phyloP scores from a whole-genome alignment of 2,113 vertebrate genomes.

The Megaceryle maxima region DNA sequence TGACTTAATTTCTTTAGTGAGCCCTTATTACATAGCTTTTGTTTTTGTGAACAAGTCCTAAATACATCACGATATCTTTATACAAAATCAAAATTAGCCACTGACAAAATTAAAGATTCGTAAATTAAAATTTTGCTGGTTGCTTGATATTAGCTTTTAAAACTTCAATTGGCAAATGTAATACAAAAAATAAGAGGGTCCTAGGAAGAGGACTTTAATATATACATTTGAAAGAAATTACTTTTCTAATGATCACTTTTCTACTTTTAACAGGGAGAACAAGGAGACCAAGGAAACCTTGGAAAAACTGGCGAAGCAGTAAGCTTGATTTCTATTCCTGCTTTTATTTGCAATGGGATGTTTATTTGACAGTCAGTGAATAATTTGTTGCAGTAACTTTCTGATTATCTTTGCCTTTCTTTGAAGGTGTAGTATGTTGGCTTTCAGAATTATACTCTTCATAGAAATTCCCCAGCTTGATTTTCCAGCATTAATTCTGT shows the following conservation, averaged over 20 bases:
- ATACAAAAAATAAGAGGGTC: not conserved
- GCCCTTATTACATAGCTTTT: not conserved
- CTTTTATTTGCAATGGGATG: not conserved
- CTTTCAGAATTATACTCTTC: not conserved
- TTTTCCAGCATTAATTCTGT: not conserved
- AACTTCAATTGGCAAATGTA: not conserved
- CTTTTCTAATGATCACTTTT: slow-evolving; percentile 35
- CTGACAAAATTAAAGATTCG: not conserved
- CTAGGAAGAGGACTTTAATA: not conserved
- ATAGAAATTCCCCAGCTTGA: not conserved
- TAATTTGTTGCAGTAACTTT: not conserved
- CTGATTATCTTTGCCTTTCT: not conserved
- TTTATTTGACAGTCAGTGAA: not conserved
- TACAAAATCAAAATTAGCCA: not conserved
- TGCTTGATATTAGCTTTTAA: not conserved
- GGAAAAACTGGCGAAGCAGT: slow-evolving; percentile 92
- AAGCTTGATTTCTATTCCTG: slow-evolving; percentile 68
- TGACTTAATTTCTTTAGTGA: not conserved
- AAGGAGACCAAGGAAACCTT: slow-evolving; percentile 85
- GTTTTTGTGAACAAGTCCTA: not conserved
- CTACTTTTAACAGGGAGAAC: slow-evolving; percentile 85
- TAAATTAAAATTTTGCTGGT: not conserved
- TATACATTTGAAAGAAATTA: slow-evolving; percentile 31
- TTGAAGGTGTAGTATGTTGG: not conserved
- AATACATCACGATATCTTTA: not conserved